Evolutionary conservation across 2,113 vertebrate species (phyloP), one percentile per base, ranked within the genome.

Genomic region (Burhinus bistriatus): DNA sequence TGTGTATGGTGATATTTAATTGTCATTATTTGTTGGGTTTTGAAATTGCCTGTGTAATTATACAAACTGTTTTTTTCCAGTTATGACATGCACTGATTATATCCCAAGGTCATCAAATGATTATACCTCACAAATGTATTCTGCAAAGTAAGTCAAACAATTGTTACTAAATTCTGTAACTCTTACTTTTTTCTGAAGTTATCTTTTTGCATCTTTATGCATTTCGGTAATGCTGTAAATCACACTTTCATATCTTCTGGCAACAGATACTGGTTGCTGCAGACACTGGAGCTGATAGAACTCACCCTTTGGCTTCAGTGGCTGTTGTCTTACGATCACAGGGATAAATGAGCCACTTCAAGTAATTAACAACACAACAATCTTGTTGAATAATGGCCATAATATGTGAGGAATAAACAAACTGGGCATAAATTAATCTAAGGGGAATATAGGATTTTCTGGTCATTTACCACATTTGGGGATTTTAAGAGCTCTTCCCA

Each of bases 111-210:
- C 98, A 96, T 97, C 98, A 93, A 98, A 96, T 98, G 98, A 99
- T 97, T 98, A 98, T 98, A 98, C 98, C 97, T 98, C 98, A 98
- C 98, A 98, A 95, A 97, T 98, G 96, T 98, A 98, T 98, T 98
- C 98, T 98, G 94, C 98, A 98, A 98, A 99, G 98, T 99, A 98
- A 99, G 98, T 98, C 47, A 29, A 96, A 89, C 54, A 82, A 42
- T 93, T 95, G 49, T 93, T 95, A 94, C 34, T 72, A 83, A 89
- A 79, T 88, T 93, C 52, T 87, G 7, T 91, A 71, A 61, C 19
- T 92, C 29, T 78, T 73, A 30, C 36, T 93, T 79, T 52, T 87
- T 71, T 90, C 59, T 75, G n/a, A 90, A 93, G 36, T 69, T 12
- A 45, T 54, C 8, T 69, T 76, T 70, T 83, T 76, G 27, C 58